These are phyloP conservation scores for Scolanthus callimorphus DNA, from an alignment of 92 coral and sea anemone genomes.

Conservation along the genomic window DNA sequence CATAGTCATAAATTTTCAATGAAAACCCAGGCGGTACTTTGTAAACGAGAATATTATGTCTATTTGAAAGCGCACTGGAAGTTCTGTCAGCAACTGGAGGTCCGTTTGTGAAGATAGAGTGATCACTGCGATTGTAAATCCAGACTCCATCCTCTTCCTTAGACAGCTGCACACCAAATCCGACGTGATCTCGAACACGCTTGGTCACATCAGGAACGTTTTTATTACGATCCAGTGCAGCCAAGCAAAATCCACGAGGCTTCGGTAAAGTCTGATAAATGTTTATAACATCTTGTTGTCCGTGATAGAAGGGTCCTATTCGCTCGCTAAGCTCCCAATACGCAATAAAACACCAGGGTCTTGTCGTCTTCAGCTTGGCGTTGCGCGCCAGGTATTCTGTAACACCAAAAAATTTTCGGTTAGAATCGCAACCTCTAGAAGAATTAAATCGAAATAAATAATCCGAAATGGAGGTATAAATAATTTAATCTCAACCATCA, in stretches of 20 bases:
- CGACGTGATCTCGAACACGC: conserved; percentile 66
- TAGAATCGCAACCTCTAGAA: no score
- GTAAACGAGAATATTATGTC: conserved; percentile 61
- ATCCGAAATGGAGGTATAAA: no score
- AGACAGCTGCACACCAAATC: conserved; percentile 81
- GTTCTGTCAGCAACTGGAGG: conserved; percentile 63
- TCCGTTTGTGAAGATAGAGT: conserved; percentile 85
- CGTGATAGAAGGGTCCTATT: conserved; percentile 82
- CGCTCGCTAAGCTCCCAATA: conserved; percentile 93
- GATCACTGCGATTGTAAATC: conserved; percentile 80
- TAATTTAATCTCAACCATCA: no score
- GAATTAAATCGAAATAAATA: no score
- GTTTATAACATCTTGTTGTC: conserved; percentile 74
- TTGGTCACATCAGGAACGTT: conserved; percentile 69
- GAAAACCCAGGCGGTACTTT: conserved; percentile 90
- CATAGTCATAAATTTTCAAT: conserved; percentile 74
- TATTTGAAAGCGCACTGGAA: conserved; percentile 28
- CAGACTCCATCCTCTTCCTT: conserved; percentile 84
- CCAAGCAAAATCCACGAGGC: conserved; percentile 81
- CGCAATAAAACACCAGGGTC: conserved; percentile 84
- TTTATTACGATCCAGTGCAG: conserved; percentile 57
- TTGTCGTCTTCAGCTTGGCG: no score
- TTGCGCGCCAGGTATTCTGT: no score
- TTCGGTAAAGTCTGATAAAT: conserved; percentile 70
- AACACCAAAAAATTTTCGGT: no score